These are phyloP conservation scores for Heliangelus exortis DNA, from an alignment of 2,797 vertebrate genomes.

Conservation along the genomic window DNA sequence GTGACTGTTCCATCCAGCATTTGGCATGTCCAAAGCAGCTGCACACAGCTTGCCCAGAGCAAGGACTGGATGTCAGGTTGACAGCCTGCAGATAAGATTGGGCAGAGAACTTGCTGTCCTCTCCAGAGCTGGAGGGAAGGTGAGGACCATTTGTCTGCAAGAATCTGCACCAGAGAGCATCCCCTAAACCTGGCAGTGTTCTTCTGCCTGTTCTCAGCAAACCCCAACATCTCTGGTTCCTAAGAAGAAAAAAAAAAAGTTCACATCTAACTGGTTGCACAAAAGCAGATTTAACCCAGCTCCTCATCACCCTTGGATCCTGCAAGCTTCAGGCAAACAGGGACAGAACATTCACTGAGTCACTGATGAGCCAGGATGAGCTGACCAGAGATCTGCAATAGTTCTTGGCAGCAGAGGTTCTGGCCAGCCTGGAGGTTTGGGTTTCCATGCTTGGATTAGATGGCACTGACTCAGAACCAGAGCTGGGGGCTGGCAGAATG, in stretches of 20 bases:
- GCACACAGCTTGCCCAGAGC: background rate
- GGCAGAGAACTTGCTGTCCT: background rate
- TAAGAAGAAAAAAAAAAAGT: background rate
- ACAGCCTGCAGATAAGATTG: background rate
- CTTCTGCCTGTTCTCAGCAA: background rate
- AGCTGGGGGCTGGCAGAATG: background rate
- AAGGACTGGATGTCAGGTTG: background rate
- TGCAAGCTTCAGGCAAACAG: background rate
- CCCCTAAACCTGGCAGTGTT: background rate
- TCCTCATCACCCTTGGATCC: background rate
- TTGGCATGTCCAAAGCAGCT: background rate
- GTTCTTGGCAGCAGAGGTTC: background rate
- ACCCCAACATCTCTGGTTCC: background rate
- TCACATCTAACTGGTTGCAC: background rate
- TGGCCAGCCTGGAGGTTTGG: slow-evolving; percentile 13
- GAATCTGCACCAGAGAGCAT: background rate
- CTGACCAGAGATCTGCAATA: background rate
- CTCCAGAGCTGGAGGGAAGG: background rate
- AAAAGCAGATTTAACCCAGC: background rate
- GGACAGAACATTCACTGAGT: slow-evolving; percentile 3
- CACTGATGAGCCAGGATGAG: background rate
- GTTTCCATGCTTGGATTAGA: slow-evolving; percentile 27
- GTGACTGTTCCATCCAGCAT: background rate
- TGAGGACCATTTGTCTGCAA: background rate
- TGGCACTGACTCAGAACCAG: slow-evolving; percentile 11